These are phyloP conservation scores for Drosophila greeni DNA, from an alignment of 2,888 invertebrate genomes.

Conservation along the genomic window DNA sequence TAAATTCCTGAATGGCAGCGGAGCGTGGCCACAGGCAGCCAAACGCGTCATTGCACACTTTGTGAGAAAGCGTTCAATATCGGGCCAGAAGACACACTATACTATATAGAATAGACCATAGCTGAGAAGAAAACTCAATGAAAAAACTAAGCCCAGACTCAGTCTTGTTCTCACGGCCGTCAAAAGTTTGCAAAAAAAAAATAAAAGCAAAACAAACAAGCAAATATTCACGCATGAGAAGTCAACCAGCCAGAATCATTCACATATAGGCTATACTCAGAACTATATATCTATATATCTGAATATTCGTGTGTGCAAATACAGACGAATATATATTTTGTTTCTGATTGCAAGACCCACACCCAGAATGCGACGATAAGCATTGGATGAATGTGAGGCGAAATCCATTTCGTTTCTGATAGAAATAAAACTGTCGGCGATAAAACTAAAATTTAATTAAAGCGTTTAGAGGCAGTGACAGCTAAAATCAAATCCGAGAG, in stretches of 20 bases:
- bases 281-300: constrained; percentile 16
- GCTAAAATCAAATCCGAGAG: constrained; percentile 1
- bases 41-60: constrained; percentile 56
- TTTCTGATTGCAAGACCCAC: constrained; percentile 28
- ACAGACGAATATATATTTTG: constrained; percentile 15
- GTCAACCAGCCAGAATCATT: constrained; percentile 27
- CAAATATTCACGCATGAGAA: constrained; percentile 61
- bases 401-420: constrained; percentile 29
- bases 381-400: constrained; percentile 21
- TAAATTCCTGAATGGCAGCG: constrained; percentile 43
- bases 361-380: constrained; percentile 40
- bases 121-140: constrained; percentile 37
- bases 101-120: not conserved
- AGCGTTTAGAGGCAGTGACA: constrained; percentile 30
- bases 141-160: constrained; percentile 17
- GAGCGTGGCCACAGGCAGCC: constrained; percentile 41
- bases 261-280: constrained; percentile 6
- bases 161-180: constrained; percentile 46
- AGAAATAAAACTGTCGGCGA: constrained; percentile 37
- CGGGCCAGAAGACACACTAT: constrained; percentile 14
- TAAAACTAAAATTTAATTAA: constrained; percentile 64
- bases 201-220: constrained; percentile 12
- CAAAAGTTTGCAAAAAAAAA: constrained; percentile 19
- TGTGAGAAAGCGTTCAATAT: constrained; percentile 22
- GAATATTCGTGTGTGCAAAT: not conserved